A percentile compares a stretch with the other conserved stretches of the same genome.
These are phyloP conservation scores for Glaucomys volans DNA, from an alignment of 2,113 vertebrate genomes.

Conservation along the genomic window DNA sequence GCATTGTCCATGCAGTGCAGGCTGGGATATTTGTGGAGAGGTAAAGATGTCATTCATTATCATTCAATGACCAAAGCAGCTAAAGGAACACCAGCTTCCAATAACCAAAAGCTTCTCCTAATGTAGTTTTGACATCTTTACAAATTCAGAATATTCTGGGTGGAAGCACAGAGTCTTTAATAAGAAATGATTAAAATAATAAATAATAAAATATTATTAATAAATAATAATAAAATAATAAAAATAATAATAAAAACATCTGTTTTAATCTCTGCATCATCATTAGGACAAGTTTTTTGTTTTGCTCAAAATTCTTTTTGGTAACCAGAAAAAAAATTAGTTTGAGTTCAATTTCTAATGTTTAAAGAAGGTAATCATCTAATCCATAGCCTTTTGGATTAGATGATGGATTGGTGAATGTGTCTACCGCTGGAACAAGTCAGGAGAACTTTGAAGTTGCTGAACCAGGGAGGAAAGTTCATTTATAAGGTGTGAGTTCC, in stretches of 20 bases:
- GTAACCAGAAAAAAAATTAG: background rate
- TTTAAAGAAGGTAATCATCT: background rate
- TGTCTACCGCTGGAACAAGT: background rate
- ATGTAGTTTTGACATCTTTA: background rate
- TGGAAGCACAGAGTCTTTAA: background rate
- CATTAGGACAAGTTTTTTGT: background rate
- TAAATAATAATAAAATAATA: no score
- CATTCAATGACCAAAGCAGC: background rate
- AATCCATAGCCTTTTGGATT: background rate
- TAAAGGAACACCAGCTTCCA: background rate
- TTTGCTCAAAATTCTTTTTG: background rate
- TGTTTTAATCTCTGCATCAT: background rate
- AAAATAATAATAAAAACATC: background rate
- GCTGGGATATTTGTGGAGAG: conserved; percentile 99
- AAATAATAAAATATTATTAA: no score
- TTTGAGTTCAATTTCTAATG: background rate
- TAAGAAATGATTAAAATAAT: no score
- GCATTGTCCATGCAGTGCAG: conserved; percentile 98
- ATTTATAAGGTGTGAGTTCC: background rate
- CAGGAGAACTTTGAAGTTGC: background rate
- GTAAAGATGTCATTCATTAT: conserved; percentile 81
- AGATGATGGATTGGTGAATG: background rate
- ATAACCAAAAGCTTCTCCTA: background rate
- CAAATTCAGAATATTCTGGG: background rate
- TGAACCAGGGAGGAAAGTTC: background rate